A percentile compares a stretch with the other conserved stretches of the same genome.
Conservation (phyloP, 1,140 invertebrate genomes). For the Drosophila tani region DNA sequence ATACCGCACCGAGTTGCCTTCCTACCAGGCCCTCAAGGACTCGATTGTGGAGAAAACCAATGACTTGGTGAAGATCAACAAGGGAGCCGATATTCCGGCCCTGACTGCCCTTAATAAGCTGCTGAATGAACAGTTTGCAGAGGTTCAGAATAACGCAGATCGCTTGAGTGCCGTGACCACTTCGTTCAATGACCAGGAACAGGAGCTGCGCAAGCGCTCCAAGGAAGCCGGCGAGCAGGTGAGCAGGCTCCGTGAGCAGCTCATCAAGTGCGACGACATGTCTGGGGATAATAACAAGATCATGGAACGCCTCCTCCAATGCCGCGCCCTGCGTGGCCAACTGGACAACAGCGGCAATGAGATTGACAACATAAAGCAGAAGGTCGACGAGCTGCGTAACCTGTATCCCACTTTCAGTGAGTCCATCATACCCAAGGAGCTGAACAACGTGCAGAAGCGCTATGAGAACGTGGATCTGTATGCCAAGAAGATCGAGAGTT, state of each 20-base stretch:
- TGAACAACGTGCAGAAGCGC: slow-evolving; percentile 91
- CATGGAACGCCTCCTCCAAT: slow-evolving; percentile 90
- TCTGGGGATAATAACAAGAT: slow-evolving; percentile 94
- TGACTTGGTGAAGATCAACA: slow-evolving; percentile 92
- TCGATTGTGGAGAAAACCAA: slow-evolving; percentile 92
- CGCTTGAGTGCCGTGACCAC: slow-evolving; percentile 91
- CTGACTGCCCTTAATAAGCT: slow-evolving; percentile 89
- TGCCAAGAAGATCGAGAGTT: slow-evolving; percentile 92
- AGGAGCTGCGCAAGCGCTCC: slow-evolving; percentile 89
- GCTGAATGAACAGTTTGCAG: slow-evolving; percentile 91
- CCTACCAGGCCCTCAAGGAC: slow-evolving; percentile 90
- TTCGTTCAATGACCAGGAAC: slow-evolving; percentile 90
- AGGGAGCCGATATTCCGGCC: slow-evolving; percentile 89
- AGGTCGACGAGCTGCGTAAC: slow-evolving; percentile 90
- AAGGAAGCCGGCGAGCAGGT: slow-evolving; percentile 90
- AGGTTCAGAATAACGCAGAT: slow-evolving; percentile 90
- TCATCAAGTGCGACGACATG: slow-evolving; percentile 96
- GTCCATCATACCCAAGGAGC: slow-evolving; percentile 91
- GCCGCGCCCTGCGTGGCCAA: slow-evolving; percentile 89
- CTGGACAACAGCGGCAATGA: slow-evolving; percentile 88
- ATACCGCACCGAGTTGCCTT: slow-evolving; percentile 94
- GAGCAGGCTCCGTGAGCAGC: slow-evolving; percentile 92
- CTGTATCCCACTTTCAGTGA: slow-evolving; percentile 93
- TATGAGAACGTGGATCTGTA: slow-evolving; percentile 90
- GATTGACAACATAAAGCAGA: slow-evolving; percentile 89